phyloP scores from a whole-genome alignment of 2,113 vertebrate genomes.

The Bos javanicus region DNA sequence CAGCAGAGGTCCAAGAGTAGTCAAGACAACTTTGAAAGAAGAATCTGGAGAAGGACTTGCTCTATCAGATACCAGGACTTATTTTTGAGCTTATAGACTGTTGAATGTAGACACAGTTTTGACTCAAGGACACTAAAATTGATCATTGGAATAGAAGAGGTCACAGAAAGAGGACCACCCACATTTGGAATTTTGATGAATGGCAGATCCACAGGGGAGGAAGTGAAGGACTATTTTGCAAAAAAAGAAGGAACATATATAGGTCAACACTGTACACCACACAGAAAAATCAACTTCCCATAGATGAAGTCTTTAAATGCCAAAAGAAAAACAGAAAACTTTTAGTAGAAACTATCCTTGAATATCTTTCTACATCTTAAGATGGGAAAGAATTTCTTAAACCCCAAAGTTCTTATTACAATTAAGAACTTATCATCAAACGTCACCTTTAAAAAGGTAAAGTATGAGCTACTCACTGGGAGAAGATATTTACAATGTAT shows the following conservation, averaged over 20 bases:
- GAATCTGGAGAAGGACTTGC: background rate
- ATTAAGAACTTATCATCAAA: background rate
- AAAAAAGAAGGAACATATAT: background rate
- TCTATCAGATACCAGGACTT: background rate
- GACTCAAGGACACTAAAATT: background rate
- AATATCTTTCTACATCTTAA: background rate
- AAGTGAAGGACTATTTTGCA: background rate
- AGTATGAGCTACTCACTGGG: background rate
- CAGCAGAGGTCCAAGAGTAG: background rate
- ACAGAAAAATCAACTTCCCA: background rate
- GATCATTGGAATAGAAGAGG: background rate
- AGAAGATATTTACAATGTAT: background rate
- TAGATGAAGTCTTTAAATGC: background rate
- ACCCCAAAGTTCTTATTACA: background rate
- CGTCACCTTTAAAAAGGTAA: background rate
- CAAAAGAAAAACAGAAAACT: background rate
- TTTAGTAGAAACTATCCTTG: background rate
- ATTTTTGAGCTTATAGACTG: background rate
- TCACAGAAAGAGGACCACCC: background rate
- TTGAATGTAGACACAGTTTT: background rate
- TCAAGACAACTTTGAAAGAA: background rate
- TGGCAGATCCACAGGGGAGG: too few species aligned
- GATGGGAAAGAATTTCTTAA: background rate
- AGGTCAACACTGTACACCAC: background rate
- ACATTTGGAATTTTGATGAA: rapidly evolving